Conservation (phyloP, 2,797 vertebrate species). For the Choloepus didactylus region DNA sequence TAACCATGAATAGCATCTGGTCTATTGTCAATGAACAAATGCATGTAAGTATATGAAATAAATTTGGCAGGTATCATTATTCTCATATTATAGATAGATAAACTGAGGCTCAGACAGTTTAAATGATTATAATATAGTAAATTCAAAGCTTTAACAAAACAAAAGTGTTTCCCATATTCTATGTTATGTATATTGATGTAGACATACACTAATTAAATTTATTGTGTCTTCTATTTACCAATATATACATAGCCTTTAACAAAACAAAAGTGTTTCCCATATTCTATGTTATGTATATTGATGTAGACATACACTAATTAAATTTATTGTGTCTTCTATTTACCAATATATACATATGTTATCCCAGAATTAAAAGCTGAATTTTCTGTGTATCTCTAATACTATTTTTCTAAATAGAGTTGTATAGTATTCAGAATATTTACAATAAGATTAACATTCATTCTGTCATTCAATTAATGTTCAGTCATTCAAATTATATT, state of each 20-base stretch:
- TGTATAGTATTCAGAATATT: neutral
- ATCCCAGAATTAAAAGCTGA: neutral
- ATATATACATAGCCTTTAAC: neutral
- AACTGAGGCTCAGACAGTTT: neutral
- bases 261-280: neutral
- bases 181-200: neutral
- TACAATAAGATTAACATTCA: neutral
- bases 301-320: neutral
- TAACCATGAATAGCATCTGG: neutral
- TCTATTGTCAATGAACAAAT: neutral
- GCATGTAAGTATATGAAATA: neutral
- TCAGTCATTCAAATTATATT: neutral
- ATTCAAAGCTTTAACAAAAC: neutral
- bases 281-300: neutral
- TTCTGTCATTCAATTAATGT: neutral
- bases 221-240: neutral
- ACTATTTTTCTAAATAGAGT: neutral
- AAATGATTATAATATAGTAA: neutral
- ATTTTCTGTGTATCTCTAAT: neutral
- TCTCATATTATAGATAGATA: neutral
- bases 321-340: neutral
- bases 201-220: neutral
- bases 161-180: neutral
- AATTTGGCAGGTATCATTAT: neutral
- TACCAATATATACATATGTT: neutral